Evolutionary conservation across 2,797 vertebrate species (phyloP), one percentile per base, ranked within the genome.

Genomic region (Gambelia wislizenii): DNA sequence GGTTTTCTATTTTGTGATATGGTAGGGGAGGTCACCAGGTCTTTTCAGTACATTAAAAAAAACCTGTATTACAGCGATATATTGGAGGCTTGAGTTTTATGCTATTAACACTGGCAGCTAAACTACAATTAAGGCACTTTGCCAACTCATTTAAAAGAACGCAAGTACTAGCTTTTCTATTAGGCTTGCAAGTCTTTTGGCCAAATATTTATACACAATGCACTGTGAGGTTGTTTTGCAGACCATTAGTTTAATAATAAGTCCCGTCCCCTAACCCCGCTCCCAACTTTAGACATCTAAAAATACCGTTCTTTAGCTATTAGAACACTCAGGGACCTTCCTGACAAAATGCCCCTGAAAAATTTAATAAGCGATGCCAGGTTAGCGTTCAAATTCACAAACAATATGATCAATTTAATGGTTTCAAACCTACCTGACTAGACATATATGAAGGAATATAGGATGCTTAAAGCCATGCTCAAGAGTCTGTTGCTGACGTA

Each of bases 61-160:
- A 12, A 75, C n/a, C 84, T 84, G 72, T 80, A 25, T 79, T 87
- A 61, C 18, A 84, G 25, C n/a, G 49, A 25, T 12, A 36, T 79
- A 72, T 59, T 47, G 33, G 18, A 39, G 39, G 39, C 39, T 84
- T 90, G 49, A 44, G n/a, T 47, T 47, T 90, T 90, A 72, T 84
- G 30, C 33, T 44, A 70, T 36, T 59, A 54, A 70, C n/a, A 49
- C 49, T 69, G 87, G 22, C 72, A 84, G 74, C 36, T 67, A 83
- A 78, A 79, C 82, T 59, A 75, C 16, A 83, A 49, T 87, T 90
- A 77, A 69, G 64, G 61, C 83, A 78, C 27, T 25, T 70, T n/a
- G 85, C 64, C 80, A 78, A 86, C 33, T 80, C 39, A 22, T 76
- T 44, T 54, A 75, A 77, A 54, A 61, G 33, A 36, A 72, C 47